Base-by-base conservation (phyloP, 2,797 vertebrate genomes). In the Melanotaenia maccullochi region DNA sequence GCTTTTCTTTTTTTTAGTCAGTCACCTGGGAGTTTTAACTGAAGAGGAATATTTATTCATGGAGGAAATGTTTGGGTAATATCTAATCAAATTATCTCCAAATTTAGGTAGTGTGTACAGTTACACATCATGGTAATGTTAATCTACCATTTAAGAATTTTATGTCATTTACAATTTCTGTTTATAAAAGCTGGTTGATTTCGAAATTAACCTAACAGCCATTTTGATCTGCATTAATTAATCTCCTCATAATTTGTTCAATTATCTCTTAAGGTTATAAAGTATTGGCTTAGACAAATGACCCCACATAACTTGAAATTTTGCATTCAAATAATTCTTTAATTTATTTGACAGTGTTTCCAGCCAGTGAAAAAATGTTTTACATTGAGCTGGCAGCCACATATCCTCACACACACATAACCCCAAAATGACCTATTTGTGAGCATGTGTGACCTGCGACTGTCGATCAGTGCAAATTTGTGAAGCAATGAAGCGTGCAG, bases 391-490 rank as follows among this genome's bases (percentile, higher is more conserved):
- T 73, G 68, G 77, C n/a, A 49, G 61, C 66, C 79, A 66, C 87
- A 47, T 18, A 47, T 20, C 40, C 40, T 44, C 40, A 61, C 68
- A 63, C 64, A 64, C 51, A 69, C 68, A 44, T 1, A 64, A 68
- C 75, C 76, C 80, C 70, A 84, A 89, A 90, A 83, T 90, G 88
- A 92, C 89, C 89, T 85, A 88, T 91, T 84, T 89, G 88, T 89
- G 77, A 90, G 84, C 83, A 87, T 88, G 75, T 89, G 81, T 91
- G 89, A 93, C 91, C 90, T 87, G 89, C 73, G 73, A 85, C 85
- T 92, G 91, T 88, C 80, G 79, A 91, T 90, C 90, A 88, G 85
- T 60, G 73, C 80, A 86, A 78, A 92, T 93, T 89, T 92, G 85
- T 87, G 75, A 89, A 67, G 90, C 87, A 83, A 87, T 85, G 89